phyloP scores from a whole-genome alignment of 2,113 vertebrate species.

The Zosterops pallidus region DNA sequence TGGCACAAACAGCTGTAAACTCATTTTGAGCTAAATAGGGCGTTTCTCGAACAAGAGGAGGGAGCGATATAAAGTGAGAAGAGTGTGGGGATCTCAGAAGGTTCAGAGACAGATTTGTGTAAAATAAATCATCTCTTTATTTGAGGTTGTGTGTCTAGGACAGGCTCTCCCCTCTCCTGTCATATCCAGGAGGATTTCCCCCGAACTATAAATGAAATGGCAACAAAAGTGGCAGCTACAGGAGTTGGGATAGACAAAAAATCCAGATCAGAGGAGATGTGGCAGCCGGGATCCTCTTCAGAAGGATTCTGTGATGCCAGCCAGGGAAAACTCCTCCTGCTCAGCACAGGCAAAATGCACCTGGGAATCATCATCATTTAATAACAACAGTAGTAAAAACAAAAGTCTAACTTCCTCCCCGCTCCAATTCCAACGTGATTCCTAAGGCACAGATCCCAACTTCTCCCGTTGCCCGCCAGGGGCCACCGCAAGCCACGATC shows the following conservation, averaged over 20 bases:
- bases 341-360: neutral
- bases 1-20: no score
- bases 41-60: rapidly evolving
- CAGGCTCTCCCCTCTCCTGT: rapidly evolving
- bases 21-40: neutral
- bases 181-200: neutral
- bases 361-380: neutral
- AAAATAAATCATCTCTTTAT: conserved; percentile 67
- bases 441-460: neutral
- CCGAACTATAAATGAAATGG: rapidly evolving
- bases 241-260: neutral
- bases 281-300: rapidly evolving
- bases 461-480: neutral
- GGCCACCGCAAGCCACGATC: neutral
- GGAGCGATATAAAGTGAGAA: rapidly evolving
- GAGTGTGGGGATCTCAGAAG: rapidly evolving
- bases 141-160: neutral
- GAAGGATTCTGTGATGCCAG: rapidly evolving
- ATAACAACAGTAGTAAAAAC: rapidly evolving
- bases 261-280: neutral
- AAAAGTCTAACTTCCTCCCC: no score
- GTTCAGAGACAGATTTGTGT: rapidly evolving
- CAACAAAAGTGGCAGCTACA: neutral
- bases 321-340: neutral
- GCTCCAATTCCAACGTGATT: no score